phyloP scores from a whole-genome alignment of 2,113 vertebrate species.

The Rousettus leschenaultii region DNA sequence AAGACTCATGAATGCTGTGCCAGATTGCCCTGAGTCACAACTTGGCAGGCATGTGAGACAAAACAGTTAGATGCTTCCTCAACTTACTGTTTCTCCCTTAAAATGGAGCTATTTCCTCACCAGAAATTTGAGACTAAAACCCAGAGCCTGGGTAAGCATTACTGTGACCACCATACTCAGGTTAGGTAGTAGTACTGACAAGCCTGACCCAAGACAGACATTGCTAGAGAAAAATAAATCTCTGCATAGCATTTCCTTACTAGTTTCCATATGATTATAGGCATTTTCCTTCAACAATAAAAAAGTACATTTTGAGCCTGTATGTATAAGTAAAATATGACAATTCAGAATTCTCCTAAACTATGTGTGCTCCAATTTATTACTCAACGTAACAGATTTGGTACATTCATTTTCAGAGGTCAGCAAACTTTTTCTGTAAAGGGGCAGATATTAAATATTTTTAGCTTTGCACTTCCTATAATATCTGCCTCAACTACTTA shows the following conservation, averaged over 20 bases:
- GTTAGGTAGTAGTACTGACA: too few relatives aligned
- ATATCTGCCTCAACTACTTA: not conserved
- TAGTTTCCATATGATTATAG: not conserved
- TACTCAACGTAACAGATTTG: not conserved
- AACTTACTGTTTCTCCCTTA: not conserved
- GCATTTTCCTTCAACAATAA: not conserved
- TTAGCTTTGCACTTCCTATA: not conserved
- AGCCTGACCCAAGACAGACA: not conserved
- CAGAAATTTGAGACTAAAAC: not conserved
- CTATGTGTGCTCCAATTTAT: not conserved
- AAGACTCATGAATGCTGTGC: not conserved
- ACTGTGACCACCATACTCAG: not conserved
- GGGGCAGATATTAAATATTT: not conserved
- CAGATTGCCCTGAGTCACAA: constrained; percentile 60
- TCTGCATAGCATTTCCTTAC: not conserved
- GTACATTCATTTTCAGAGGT: not conserved
- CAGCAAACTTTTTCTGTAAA: not conserved
- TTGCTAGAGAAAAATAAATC: not conserved
- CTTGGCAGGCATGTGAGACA: constrained; percentile 21
- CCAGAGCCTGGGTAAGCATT: rapidly evolving
- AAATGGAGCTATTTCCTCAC: not conserved
- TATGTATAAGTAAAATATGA: not conserved
- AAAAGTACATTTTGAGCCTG: not conserved
- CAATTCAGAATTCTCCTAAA: not conserved
- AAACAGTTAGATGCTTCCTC: not conserved